Percentiles rank a stretch among this genome's conserved stretches.
phyloP scores from a whole-genome alignment of 2,113 vertebrate genomes.

The Ammodramus savannarum region DNA sequence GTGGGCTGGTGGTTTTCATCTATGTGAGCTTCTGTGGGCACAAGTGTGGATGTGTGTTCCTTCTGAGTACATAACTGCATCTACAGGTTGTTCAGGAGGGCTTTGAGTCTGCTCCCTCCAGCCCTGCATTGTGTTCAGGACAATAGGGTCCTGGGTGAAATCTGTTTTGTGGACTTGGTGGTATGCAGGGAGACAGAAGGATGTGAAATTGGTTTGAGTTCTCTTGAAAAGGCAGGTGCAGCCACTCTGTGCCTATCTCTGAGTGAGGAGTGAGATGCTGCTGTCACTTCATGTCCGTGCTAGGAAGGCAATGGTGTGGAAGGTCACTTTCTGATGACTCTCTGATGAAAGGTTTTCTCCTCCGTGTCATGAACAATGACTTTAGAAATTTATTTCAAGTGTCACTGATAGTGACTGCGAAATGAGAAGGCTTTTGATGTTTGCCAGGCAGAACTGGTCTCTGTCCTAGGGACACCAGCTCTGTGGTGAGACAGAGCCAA shows the following conservation, averaged over 20 bases:
- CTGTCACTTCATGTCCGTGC: background rate
- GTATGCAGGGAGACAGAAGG: background rate
- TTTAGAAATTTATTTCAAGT: background rate
- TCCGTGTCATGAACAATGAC: background rate
- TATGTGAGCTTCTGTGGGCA: background rate
- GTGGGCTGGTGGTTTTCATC: background rate
- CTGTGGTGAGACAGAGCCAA: background rate
- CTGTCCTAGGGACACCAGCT: background rate
- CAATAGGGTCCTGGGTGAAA: background rate
- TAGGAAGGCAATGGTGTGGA: background rate
- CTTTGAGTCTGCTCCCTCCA: background rate
- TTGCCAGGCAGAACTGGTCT: background rate
- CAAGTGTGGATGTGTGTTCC: background rate
- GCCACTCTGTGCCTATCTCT: background rate
- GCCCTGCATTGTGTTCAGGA: background rate
- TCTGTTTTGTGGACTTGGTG: background rate
- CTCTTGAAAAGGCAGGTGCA: background rate
- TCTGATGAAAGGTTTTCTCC: background rate
- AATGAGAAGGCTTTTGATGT: background rate
- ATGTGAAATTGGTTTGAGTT: background rate
- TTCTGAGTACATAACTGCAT: background rate
- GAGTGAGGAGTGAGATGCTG: background rate
- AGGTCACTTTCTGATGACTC: background rate
- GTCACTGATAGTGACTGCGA: background rate
- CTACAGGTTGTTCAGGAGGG: background rate